Conservation (phyloP, 2,888 invertebrate species). For the Hyppa rectilinea region DNA sequence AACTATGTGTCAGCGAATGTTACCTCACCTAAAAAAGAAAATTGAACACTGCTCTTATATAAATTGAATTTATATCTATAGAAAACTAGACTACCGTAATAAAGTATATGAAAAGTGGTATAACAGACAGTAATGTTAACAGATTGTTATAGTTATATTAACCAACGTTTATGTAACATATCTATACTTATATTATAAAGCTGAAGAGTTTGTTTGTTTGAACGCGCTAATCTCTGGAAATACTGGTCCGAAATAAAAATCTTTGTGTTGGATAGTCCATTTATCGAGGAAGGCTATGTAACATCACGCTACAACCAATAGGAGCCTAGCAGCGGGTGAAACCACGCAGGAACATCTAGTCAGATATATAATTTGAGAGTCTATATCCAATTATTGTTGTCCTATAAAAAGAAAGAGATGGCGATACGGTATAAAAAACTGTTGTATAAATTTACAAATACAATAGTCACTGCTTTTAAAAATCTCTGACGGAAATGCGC, state of each 20-base stretch:
- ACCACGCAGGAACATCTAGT: too few species aligned
- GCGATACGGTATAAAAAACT: neutral
- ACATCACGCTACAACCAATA: too few species aligned
- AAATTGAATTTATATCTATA: too few species aligned
- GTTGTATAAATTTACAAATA: neutral
- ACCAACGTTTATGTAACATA: neutral
- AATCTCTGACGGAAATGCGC: neutral
- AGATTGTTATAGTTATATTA: neutral
- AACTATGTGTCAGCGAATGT: slow-evolving; percentile 1
- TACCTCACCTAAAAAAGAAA: neutral
- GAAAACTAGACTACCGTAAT: neutral
- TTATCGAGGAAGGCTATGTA: too few species aligned
- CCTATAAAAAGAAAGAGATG: neutral
- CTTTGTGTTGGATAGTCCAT: too few species aligned
- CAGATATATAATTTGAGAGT: neutral
- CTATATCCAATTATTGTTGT: neutral
- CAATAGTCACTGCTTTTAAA: neutral
- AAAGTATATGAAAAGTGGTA: neutral
- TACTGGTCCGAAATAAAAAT: too few species aligned
- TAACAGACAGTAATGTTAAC: neutral
- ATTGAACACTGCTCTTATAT: neutral
- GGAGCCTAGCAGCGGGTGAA: too few species aligned
- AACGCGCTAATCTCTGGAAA: too few species aligned
- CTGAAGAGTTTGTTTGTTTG: too few species aligned
- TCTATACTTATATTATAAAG: too few species aligned